Base-by-base conservation (phyloP, 2,888 invertebrate genomes). In the Mesochorus sp. region DNA sequence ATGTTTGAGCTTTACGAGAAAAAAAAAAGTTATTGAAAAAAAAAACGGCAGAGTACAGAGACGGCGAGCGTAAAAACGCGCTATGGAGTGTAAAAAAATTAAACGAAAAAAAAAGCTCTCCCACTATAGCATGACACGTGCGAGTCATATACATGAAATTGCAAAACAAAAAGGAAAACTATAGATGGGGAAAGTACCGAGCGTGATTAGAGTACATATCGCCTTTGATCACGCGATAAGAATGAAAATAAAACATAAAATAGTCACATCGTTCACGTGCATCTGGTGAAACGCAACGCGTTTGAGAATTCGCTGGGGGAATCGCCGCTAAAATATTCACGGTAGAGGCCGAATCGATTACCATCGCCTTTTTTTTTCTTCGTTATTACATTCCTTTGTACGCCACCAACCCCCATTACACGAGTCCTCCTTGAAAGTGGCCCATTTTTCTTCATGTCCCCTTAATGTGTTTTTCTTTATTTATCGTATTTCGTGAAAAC, bases 331-430 rank as follows among this genome's bases (percentile, higher is more conserved):
- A 72, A 76, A 72, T 67, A 76, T 72, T 72, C 51, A 59, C 26
- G 19, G 42, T 19, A 28, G 44, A 61, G 66, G 59, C 14, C 59
- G 47, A 66, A 76, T 72, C 76, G 76, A 76, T 76, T 44, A 53
- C 26, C 34, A 53, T 64, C 39, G 24, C 34, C 51, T 28, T 24
- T 34, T 31, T 59, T 28, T 24, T 34, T 31, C 34, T 21, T n/a
- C 3, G 12, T 26, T 34, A 26, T n/a, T 31, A n/a, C n/a, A 70
- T 26, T 21, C 42, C 19, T 31, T 28, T 28, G 28, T 34, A 24
- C 12, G n/a, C 26, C 12, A 5, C 6, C 19, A n/a, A 17, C 21
- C 24, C 12, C 6, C 49, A 17, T 62, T 44, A 28, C 42, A 1
- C n/a, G 3, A 28, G 5, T 31, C 28, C 31, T 19, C n/a, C n/a